Evolutionary conservation across 92 coral and sea anemone species (phyloP), one percentile per base, ranked within the genome.

Genomic region (Zoanthus solanderi): DNA sequence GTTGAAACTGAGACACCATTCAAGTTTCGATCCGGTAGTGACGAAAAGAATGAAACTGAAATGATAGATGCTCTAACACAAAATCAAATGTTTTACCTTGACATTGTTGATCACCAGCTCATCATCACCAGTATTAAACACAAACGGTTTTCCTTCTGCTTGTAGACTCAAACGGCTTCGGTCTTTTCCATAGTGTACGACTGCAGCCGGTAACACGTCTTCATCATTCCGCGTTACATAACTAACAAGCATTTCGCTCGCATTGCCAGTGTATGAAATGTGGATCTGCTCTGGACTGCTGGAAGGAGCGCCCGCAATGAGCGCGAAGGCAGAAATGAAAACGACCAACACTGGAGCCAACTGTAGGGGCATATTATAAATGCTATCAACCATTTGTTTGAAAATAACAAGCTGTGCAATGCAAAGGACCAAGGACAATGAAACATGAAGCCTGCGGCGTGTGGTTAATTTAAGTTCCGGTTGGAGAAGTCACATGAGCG

Each of bases 271-370:
- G 56, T 87, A 95, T 16, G 93, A 91, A 30, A 95, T 83, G 14
- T 95, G 98, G 67, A 95, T 93, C 78, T 95, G 98, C 72, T 95
- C 98, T 9, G 98, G 98, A 0, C 42, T 5, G 28, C 53, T 71
- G 13, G 82, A 77, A 12, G 67, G 12, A 28, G 7, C 31, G 11
- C 67, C 48, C 1, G 65, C 48, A 0, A 13, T 12, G 6, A 54
- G 7, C 12, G 50, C 75, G 13, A 30, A 69, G 31, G 31, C 42
- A 0, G 18, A 11, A 6, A 34, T 9, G 46, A 69, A 69, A 31
- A 69, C 5, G 16, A 29, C 72, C 0, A 69, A 31, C 17, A 12
- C 12, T 12, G 30, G 6, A 10, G 17, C 31, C 45, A 69, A 4
- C 17, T 31, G 46, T 30, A 44, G 75, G 5, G 15, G 17, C 47